Base-by-base conservation (phyloP, 30 jellyfish, hydroid and myxozoan genomes). In the Turritopsis dohrnii region DNA sequence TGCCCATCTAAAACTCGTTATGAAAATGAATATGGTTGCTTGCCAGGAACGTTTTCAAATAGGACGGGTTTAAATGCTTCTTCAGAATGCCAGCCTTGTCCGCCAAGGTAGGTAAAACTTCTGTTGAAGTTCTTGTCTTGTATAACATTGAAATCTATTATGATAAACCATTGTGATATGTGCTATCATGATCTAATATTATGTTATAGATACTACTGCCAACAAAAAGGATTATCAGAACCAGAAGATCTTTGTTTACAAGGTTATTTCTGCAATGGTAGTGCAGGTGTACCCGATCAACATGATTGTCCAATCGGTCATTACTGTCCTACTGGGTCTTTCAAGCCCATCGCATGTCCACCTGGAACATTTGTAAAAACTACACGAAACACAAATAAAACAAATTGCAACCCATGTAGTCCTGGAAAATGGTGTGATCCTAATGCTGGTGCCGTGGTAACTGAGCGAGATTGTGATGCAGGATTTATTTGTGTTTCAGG, bases 341-440 rank as follows among this genome's bases (percentile, higher is more conserved):
- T 73, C 90, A 52, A 73, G 79, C 98, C 98, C 24, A 30, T 71
- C 21, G 91, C 96, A 13, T 93, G 98, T 71, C 96, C 96, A 16
- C 89, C 92, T 16, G 98, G 98, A 21, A 88, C 76, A 31, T 93
- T 93, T 79, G 92, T 93, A 1, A 93, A 93, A 74, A 60, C 89
- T 21, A 82, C 71, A 71, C 87, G 98, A 5, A 84, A 90, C 21
- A 72, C 83, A 84, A 84, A 77, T 76, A 28, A 66, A 24, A 7
- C 90, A 24, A 93, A 85, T 73, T 93, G 98, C 87, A 88, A 88
- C 65, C 93, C 98, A 18, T 93, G 98, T 87, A 88, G 98, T 69
- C 90, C 90, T 28, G 98, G 98, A 19, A 93, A 88, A 81, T 93
- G 98, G 98, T 93, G 98, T 66, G 93, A 93, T 74, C 98, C 98